Evolutionary conservation across 2,113 vertebrate species (phyloP), one percentile per base, ranked within the genome.

Genomic region (Cheirogaleus medius): DNA sequence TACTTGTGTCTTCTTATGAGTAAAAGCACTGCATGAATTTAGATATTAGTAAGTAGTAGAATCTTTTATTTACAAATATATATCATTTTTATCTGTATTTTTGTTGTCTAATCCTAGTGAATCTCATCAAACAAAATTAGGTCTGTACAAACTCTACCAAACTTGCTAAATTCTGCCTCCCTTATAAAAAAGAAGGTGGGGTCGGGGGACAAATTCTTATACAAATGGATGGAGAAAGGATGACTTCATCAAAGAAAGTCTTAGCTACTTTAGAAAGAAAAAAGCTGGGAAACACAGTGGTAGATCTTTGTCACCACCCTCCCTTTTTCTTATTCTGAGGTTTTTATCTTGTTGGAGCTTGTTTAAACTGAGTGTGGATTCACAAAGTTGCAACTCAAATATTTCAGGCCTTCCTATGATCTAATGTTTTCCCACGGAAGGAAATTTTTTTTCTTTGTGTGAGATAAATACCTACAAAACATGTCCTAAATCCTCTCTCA

Each of bases 371-470:
- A 93, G 8, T 4, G 3, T 69, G 56, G 37, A 1, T 95, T 97
- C 87, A 39, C 2, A 0, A 97, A 94, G 91, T 37, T 49, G 27
- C 44, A 96, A 87, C 32, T 96, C 23, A 23, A 6, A 77, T 81
- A 88, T 96, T 63, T 52, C 73, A 96, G 5, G 10, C 11, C 39
- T 97, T 49, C 4, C 64, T 58, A 49, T 76, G 39, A 82, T 74
- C 69, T 49, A 89, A 23, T 12, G 2, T 39, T 97, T 98, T 98
- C 76, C 88, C 73, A 95, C 1, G 3, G 93, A 97, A 94, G 56
- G 69, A 91, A 89, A 47, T 4, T 56, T 95, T 56, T 89, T 87
- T 27, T 27, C 89, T 78, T n/a, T 12, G 66, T 83, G 89, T 84
- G 0, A 58, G 11, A 20, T 71, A 96, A 98, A 52, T 90, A 54